Evolutionary conservation across 2,113 vertebrate genomes (phyloP).

Genomic region (Pollimyrus isidori): DNA sequence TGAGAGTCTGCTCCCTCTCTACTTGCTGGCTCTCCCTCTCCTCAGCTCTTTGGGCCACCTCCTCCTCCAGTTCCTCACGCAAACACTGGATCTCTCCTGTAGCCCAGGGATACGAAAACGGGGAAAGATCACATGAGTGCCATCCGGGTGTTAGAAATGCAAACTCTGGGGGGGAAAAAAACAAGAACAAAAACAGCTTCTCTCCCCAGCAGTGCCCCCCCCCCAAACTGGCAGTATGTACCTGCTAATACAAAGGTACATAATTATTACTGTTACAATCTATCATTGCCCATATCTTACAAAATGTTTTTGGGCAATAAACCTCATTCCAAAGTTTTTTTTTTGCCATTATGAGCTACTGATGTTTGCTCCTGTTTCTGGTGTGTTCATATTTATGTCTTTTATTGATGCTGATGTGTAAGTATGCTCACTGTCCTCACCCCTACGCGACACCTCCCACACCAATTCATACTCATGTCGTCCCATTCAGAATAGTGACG

Average conservation of each 20-base stretch:
- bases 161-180: background rate
- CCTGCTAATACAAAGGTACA: background rate
- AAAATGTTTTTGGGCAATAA: background rate
- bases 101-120: constrained; percentile 5
- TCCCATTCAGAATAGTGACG: background rate
- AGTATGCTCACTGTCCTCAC: background rate
- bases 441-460: background rate
- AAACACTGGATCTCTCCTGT: constrained; percentile 73
- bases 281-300: too few species aligned
- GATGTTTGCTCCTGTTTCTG: background rate
- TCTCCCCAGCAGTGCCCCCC: background rate
- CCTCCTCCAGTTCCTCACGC: constrained; percentile 52
- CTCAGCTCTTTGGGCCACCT: constrained; percentile 8
- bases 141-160: background rate
- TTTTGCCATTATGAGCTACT: background rate
- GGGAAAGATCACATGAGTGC: background rate
- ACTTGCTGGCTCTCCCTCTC: constrained; percentile 37
- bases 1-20: constrained; percentile 38
- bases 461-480: background rate
- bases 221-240: background rate
- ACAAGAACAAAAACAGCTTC: background rate
- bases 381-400: background rate
- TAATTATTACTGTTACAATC: background rate
- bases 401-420: background rate
- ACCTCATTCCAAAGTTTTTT: background rate